Evolutionary conservation across 2,888 invertebrate species (phyloP).

Genomic region (Heliconius ethilla): DNA sequence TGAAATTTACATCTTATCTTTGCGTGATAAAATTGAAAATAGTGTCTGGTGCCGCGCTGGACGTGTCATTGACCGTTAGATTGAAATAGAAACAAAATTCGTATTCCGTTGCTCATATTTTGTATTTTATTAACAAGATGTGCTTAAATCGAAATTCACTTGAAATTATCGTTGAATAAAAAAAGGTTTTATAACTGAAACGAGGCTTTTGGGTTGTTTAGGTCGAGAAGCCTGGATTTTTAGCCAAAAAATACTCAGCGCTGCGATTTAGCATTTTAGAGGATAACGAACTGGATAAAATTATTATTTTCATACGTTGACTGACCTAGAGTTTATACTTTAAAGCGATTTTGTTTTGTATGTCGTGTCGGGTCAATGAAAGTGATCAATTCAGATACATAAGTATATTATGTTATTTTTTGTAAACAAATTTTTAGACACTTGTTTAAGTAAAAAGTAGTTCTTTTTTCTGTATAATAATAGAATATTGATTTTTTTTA

Average conservation of each 20-base stretch:
- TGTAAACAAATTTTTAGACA: slow-evolving; percentile 5
- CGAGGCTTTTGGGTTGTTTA: neutral
- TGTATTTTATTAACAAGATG: slow-evolving; percentile 9
- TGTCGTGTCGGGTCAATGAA: slow-evolving; percentile 22
- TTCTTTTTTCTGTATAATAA: neutral
- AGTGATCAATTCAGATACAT: slow-evolving; percentile 5
- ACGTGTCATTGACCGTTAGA: slow-evolving; percentile 40
- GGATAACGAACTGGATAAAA: neutral
- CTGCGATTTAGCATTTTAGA: neutral
- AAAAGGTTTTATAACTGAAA: neutral
- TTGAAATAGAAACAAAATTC: slow-evolving; percentile 37
- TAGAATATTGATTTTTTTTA: neutral
- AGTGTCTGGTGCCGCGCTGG: neutral
- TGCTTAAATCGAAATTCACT: neutral
- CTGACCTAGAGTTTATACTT: slow-evolving; percentile 7
- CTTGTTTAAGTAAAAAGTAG: neutral
- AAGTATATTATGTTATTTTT: neutral
- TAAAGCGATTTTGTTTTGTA: slow-evolving; percentile 16
- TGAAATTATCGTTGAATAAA: neutral
- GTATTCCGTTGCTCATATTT: slow-evolving; percentile 7
- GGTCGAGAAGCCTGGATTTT: neutral
- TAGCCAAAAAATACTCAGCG: neutral
- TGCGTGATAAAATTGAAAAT: slow-evolving; percentile 23
- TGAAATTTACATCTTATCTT: slow-evolving; percentile 23
- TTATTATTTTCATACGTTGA: slow-evolving; percentile 18